phyloP scores from a whole-genome alignment of 2,888 invertebrate species.

The Falcaria lacertinaria region DNA sequence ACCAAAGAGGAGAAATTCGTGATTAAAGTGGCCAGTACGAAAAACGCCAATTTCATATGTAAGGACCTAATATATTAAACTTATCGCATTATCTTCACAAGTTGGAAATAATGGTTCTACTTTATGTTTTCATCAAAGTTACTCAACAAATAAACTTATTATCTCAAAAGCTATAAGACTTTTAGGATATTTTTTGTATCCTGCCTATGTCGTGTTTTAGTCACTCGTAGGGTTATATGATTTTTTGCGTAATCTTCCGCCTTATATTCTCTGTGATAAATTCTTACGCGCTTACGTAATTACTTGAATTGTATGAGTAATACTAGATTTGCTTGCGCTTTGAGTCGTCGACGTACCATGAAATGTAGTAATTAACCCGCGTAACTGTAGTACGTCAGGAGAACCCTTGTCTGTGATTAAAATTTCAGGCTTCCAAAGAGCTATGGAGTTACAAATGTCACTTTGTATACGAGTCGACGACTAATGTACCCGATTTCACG shows the following conservation, averaged over 20 bases:
- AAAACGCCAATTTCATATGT: too few relatives aligned
- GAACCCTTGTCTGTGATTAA: background rate
- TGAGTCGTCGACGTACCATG: too few relatives aligned
- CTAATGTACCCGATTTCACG: background rate
- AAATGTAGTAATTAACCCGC: background rate
- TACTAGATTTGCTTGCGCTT: too few relatives aligned
- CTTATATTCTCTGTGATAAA: too few relatives aligned
- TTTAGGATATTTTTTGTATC: background rate
- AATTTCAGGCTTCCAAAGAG: background rate
- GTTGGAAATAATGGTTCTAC: background rate
- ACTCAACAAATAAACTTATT: background rate
- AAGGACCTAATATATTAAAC: background rate
- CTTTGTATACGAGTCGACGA: background rate
- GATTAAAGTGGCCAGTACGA: too few relatives aligned
- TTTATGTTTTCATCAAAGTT: background rate
- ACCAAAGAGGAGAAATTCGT: too few relatives aligned
- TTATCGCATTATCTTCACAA: background rate
- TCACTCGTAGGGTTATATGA: too few relatives aligned
- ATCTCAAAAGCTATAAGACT: background rate
- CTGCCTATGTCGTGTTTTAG: background rate
- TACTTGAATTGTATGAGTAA: too few relatives aligned
- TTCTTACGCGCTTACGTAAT: too few relatives aligned
- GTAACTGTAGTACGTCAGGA: background rate
- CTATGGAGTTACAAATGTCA: background rate
- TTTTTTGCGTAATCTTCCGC: background rate